Conservation (phyloP, 1,140 invertebrate genomes). For the Drosophila takahashii region DNA sequence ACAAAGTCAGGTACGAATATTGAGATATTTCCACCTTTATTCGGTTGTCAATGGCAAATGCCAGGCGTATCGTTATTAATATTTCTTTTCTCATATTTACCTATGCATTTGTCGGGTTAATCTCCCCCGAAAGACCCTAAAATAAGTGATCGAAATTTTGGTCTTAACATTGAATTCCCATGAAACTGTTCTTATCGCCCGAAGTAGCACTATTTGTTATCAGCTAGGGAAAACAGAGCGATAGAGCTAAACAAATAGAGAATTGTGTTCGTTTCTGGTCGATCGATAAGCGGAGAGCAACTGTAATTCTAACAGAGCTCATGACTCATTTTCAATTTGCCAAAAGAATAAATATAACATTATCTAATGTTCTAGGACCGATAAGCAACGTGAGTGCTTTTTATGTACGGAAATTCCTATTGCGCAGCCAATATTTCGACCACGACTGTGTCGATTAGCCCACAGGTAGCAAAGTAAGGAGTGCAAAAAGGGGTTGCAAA, state of each 20-base stretch:
- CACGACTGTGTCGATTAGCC: slow-evolving; percentile 58
- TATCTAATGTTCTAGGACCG: slow-evolving; percentile 22
- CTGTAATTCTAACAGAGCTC: slow-evolving; percentile 3
- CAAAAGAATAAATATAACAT: not conserved
- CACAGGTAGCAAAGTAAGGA: slow-evolving; percentile 58
- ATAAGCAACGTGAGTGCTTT: slow-evolving; percentile 2
- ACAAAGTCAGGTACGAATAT: slow-evolving; percentile 53
- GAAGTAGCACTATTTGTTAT: slow-evolving; percentile 34
- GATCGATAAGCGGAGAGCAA: slow-evolving; percentile 38
- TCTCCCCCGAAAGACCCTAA: slow-evolving; percentile 7
- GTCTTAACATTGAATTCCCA: slow-evolving; percentile 56
- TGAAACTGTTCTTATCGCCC: slow-evolving; percentile 19
- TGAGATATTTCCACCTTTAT: slow-evolving; percentile 34
- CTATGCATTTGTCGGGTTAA: slow-evolving; percentile 38
- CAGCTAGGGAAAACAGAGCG: slow-evolving; percentile 33
- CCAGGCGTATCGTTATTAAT: slow-evolving; percentile 29
- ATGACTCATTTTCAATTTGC: slow-evolving; percentile 14
- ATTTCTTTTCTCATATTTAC: slow-evolving; percentile 29
- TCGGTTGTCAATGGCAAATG: slow-evolving; percentile 43
- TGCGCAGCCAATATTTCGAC: slow-evolving; percentile 38
- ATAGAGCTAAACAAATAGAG: slow-evolving; percentile 49
- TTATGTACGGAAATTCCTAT: slow-evolving; percentile 28
- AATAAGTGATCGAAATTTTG: slow-evolving; percentile 34
- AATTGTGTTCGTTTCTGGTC: not conserved
- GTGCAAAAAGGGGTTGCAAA: slow-evolving; percentile 76